Evolutionary conservation across 2,113 vertebrate species (phyloP).

Genomic region (Sapayoa aenigma): DNA sequence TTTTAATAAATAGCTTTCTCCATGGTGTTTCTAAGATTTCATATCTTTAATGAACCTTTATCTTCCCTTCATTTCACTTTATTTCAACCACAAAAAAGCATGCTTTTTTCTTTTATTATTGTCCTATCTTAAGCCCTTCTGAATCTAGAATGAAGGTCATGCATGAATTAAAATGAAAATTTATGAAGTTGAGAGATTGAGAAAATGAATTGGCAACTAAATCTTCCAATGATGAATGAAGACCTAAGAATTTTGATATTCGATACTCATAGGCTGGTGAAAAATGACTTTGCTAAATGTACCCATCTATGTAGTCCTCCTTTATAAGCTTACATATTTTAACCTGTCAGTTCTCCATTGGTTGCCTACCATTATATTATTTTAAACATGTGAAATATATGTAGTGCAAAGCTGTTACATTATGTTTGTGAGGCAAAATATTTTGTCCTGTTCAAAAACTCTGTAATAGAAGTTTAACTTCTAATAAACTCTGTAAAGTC

Average conservation of each 20-base stretch:
- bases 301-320: not conserved
- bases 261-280: not conserved
- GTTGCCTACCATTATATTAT: not conserved
- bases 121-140: not conserved
- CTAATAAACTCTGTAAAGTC: too few species aligned
- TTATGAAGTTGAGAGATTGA: not conserved
- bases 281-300: not conserved
- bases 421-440: not conserved
- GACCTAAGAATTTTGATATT: not conserved
- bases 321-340: not conserved
- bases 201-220: slow-evolving; percentile 22
- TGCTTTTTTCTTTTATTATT: not conserved
- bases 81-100: not conserved
- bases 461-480: not conserved
- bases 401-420: not conserved
- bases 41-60: not conserved
- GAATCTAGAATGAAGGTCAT: not conserved
- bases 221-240: not conserved
- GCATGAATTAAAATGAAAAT: slow-evolving; percentile 23
- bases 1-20: not conserved
- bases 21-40: not conserved
- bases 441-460: not conserved
- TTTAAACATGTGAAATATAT: not conserved
- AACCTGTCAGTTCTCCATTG: not conserved
- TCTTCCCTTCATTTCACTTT: not conserved